These are phyloP conservation scores for Periophthalmodon schlosseri DNA, from an alignment of 2,113 vertebrate species.

Conservation along the genomic window DNA sequence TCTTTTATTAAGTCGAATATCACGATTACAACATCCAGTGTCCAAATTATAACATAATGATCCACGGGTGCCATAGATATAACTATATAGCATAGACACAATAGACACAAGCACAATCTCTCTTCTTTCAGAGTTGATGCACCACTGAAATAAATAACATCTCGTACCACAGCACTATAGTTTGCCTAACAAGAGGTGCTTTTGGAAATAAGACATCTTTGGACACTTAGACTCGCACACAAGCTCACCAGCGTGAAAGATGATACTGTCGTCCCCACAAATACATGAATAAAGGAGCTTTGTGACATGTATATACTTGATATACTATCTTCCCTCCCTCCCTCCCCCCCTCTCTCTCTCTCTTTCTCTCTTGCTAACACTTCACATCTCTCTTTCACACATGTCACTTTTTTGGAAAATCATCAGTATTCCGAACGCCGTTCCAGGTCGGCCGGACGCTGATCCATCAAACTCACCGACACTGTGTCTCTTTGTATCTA, in stretches of 20 bases:
- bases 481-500: conserved; percentile 66
- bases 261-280: not conserved
- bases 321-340: too few relatives aligned
- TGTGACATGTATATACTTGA: conserved; percentile 25
- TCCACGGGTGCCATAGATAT: too few relatives aligned
- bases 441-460: conserved; percentile 66
- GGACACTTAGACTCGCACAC: conserved; percentile 35
- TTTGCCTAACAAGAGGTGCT: conserved; percentile 31
- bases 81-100: too few relatives aligned
- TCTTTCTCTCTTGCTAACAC: not conserved
- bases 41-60: too few relatives aligned
- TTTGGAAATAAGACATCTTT: conserved; percentile 33
- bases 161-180: conserved; percentile 14
- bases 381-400: not conserved
- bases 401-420: conserved; percentile 47
- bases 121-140: too few relatives aligned
- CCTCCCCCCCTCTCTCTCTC: conserved; percentile 5
- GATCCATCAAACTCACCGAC: conserved; percentile 66
- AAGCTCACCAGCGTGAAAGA: not conserved
- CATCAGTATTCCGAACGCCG: conserved; percentile 64
- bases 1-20: too few relatives aligned
- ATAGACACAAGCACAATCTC: too few relatives aligned
- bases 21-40: too few relatives aligned
- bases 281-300: conserved; percentile 20
- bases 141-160: conserved; percentile 17